Evolutionary conservation across 2,113 vertebrate genomes (phyloP), one percentile per base, ranked within the genome.

Genomic region (Aegithalos caudatus): DNA sequence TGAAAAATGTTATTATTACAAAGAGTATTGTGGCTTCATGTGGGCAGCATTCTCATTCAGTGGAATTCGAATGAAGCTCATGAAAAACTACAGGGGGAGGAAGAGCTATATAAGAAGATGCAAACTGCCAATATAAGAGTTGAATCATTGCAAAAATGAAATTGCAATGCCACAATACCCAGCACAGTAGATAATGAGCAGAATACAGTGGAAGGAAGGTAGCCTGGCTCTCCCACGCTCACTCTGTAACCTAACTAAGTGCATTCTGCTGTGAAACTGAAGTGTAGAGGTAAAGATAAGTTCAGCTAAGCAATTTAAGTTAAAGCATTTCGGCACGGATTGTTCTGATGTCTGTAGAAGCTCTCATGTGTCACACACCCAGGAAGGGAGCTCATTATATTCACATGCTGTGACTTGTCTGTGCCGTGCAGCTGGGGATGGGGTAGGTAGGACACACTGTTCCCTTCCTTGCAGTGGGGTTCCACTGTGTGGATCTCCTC

Each of bases 401-500:
- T 47, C 37, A 15, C 10, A 2, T 0, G 4, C 9, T 69, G 54
- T 13, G 25, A 38, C 21, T 11, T 25, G 21, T 70, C 2, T 1
- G 6, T 23, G 20, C 33, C 0, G 0, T 8, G 44, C 42, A 29
- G n/a, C 1, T 71, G n/a, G 53, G 51, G 27, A 13, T 4, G 2
- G 60, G n/a, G 45, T 13, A 10, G 38, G 15, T 80, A 54, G 42
- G 37, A 78, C 5, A 2, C 0, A 0, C 14, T 31, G 21, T 65
- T 27, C 47, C 57, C 74, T 51, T 21, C 21, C 9, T 21, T 21
- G 40, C 57, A 50, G 20, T 0, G 1, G 47, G 38, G 13, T 11
- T 29, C 18, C 1, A 0, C 11, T 0, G 0, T 0, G 1, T 19
- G 47, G 37, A 20, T 33, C 47, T 73, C 31, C 70, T 78, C 14